Evolutionary conservation across 2,797 vertebrate genomes (phyloP), one percentile per base, ranked within the genome.

Genomic region (Poecilia gillii): DNA sequence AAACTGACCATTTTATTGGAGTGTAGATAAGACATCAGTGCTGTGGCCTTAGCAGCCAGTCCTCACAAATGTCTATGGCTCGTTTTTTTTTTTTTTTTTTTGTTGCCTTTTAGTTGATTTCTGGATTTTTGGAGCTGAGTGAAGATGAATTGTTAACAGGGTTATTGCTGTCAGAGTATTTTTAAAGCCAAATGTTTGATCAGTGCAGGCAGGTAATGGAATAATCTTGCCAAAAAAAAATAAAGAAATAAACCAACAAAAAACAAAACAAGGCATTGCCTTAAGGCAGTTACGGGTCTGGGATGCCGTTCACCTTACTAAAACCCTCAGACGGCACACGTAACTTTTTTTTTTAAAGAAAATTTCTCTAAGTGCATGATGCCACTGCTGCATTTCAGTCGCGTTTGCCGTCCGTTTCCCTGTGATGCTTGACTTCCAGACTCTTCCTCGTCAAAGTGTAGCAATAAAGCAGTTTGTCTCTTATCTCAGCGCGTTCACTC

Each of bases 361-460:
- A 20, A 6, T 83, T 85, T 72, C 39, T 91, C 81, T 86, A 89
- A 87, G 88, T 88, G 93, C 92, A 92, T 90, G 93, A 91, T 84
- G 85, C 91, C 92, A 81, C 84, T 66, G 91, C 88, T 90, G 89
- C 92, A 90, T 90, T 89, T 84, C 83, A 70, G 88, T 90, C 84
- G 75, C 64, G 85, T 89, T 79, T 85, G 89, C 91, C 59, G 84
- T 92, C 82, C 82, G 90, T 91, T 86, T 89, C 88, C 89, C 91
- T 90, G 89, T 91, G 85, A 93, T 87, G 91, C 93, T 92, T 89
- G 93, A 94, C 91, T 91, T 94, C 91, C 90, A 93, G 91, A 93
- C 81, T 94, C 94, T 94, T 95, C 94, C 93, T 93, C 33, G 90
- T 93, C 90, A 82, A 93, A 89, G 92, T 93, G 93, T 94, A 95